Evolutionary conservation across 2,113 vertebrate genomes (phyloP), one percentile per base, ranked within the genome.

Genomic region (Coryphaenoides rupestris): DNA sequence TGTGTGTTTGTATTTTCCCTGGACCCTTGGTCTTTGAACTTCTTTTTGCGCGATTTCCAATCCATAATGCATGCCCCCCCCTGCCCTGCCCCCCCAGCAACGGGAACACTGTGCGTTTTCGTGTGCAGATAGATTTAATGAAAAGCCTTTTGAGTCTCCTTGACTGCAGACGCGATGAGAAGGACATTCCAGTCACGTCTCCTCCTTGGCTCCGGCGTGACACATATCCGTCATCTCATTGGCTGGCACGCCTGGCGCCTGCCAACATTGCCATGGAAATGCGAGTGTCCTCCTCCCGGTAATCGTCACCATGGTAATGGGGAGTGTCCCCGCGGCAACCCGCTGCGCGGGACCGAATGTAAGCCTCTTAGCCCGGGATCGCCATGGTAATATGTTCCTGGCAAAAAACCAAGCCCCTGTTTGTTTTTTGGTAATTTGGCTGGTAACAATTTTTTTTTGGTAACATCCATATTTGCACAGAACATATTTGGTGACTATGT

Each of bases 201-300:
- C 66, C 19, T 46, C 47, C 68, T 72, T 26, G 71, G 83, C 86
- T 83, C 83, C 83, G 85, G 84, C 84, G 77, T 87, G 86, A 84
- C 84, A 86, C 81, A 77, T 76, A 87, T 85, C 85, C 83, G 84
- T 86, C 86, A 81, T 82, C 77, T 87, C 72, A 88, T 88, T 88
- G 84, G 86, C 80, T 88, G 88, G 82, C 82, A 84, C 75, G 84
- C 76, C 78, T 79, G 70, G 67, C 75, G 84, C 76, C 79, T 86
- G 81, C 86, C 84, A 87, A 78, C 82, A 81, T 89, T 86, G 87
- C 86, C 86, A 89, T 89, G 86, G 85, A 86, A 85, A 88, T 88
- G 82, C 60, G 78, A 86, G 86, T 86, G 82, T 89, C 86, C 83
- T 89, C 86, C 83, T 86, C 84, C 87, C 71, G 69, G 79, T 87